Base-by-base conservation (phyloP, 2,113 vertebrate species). In the Toxostoma redivivum region DNA sequence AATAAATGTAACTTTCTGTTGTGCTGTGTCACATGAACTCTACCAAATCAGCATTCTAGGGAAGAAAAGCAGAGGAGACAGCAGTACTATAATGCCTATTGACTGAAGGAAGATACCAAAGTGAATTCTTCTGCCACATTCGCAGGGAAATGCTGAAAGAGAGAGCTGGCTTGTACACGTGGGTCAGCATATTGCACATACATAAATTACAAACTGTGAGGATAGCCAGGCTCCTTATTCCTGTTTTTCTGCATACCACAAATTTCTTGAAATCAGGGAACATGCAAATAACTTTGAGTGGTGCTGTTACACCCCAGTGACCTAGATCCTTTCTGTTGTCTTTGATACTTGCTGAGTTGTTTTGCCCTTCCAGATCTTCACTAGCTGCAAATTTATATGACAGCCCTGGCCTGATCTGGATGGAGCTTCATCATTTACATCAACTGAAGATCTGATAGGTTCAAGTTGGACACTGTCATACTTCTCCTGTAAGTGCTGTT, bases 31-130 rank as follows among this genome's bases (percentile, higher is more conserved):
- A 54, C 38, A 23, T 0, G 2, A n/a, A 28, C 7, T 44, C 61
- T n/a, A 23, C 5, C 4, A 72, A 80, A 58, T 57, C 53, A 50
- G 5, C 8, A 11, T 66, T 76, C 44, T 44, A 57, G 23, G n/a
- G 17, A 51, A 78, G 47, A 84, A 72, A 77, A 61, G 17, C n/a
- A 56, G 56, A 50, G n/a, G 20, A 65, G 17, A 9, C 23, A 70
- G 11, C 19, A 66, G 14, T 7, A 6, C 11, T 62, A 3, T 35
- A 64, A 62, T 16, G 35, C 0, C 0, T 72, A 2, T 37, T 81
- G 69, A 22, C 44, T 65, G 33, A 64, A 64, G 7, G 14, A 62
- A 80, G 33, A 72, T 15, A 18, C 12, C 28, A 42, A 72, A 69
- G 2, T 2, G 6, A 67, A n/a, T 72, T 58, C 3, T 82, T 76